A percentile compares a stretch with the other conserved stretches of the same genome.
Evolutionary conservation across 2,797 vertebrate species (phyloP).

Genomic region (Vultur gryphus): DNA sequence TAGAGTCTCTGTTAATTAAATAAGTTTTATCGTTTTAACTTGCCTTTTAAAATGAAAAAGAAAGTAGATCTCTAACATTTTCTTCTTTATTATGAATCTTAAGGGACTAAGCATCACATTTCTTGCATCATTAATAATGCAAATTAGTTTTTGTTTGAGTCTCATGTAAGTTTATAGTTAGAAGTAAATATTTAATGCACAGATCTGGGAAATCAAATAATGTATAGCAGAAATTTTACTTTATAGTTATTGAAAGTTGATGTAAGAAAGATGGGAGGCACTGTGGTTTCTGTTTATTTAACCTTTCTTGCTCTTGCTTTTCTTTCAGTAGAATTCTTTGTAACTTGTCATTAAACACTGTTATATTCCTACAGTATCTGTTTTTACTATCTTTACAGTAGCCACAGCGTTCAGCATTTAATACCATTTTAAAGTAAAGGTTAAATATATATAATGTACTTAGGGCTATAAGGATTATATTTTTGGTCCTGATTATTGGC

Average conservation of each 20-base stretch:
- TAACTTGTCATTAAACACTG: slow-evolving; percentile 47
- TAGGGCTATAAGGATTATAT: neutral
- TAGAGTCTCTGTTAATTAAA: slow-evolving; percentile 70
- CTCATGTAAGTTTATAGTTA: slow-evolving; percentile 57
- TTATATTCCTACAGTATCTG: slow-evolving; percentile 36
- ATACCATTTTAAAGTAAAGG: slow-evolving; percentile 19
- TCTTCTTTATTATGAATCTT: slow-evolving; percentile 50
- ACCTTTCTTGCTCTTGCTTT: slow-evolving; percentile 33
- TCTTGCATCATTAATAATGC: slow-evolving; percentile 70
- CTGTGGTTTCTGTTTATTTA: slow-evolving; percentile 52
- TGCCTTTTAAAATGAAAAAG: slow-evolving; percentile 61
- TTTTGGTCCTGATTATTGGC: neutral
- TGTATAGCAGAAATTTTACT: neutral
- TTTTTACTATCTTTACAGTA: slow-evolving; percentile 45
- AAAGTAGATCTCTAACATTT: slow-evolving; percentile 54
- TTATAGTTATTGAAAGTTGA: slow-evolving; percentile 20
- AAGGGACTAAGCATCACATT: slow-evolving; percentile 50
- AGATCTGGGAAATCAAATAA: slow-evolving; percentile 58
- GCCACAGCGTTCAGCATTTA: slow-evolving; percentile 3
- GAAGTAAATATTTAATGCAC: slow-evolving; percentile 74
- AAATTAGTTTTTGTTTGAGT: slow-evolving; percentile 70
- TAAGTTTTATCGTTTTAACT: slow-evolving; percentile 67
- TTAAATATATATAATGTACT: neutral
- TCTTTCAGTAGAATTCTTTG: slow-evolving; percentile 37
- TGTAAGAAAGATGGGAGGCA: slow-evolving; percentile 34